Evolutionary conservation across 2,888 invertebrate genomes (phyloP).

Genomic region (Diarsia brunnea): DNA sequence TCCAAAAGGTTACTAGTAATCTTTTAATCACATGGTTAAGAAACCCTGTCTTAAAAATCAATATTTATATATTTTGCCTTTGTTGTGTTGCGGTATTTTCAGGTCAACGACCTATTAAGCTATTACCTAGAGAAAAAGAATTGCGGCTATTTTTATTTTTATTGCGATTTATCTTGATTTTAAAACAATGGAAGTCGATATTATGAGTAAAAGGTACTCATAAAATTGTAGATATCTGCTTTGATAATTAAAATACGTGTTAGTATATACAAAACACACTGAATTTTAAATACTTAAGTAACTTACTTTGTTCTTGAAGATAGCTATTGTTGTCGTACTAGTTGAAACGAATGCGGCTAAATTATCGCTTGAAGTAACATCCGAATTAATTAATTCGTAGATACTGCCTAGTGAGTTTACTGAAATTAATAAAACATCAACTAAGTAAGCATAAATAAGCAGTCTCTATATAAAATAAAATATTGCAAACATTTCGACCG

Average conservation of each 20-base stretch:
- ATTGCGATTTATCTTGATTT: not conserved
- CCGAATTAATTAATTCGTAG: constrained; percentile 11
- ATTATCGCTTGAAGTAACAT: not conserved
- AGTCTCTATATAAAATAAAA: no score
- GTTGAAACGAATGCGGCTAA: not conserved
- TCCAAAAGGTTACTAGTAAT: not conserved
- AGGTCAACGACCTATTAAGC: constrained; percentile 60
- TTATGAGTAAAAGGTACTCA: not conserved
- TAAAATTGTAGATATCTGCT: not conserved
- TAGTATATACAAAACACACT: not conserved
- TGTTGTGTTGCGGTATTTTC: constrained; percentile 64
- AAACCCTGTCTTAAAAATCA: constrained; percentile 57
- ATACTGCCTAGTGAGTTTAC: not conserved
- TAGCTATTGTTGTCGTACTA: not conserved
- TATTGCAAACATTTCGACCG: no score
- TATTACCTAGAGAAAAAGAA: constrained; percentile 38
- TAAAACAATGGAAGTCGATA: not conserved
- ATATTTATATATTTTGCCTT: constrained; percentile 60
- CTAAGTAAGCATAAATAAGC: no score
- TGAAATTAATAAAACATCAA: constrained; percentile 24
- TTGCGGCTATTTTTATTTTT: constrained; percentile 13
- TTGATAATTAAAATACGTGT: not conserved
- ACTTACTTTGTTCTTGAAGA: not conserved
- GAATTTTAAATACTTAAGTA: not conserved
- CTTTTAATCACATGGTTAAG: not conserved